phyloP scores from a whole-genome alignment of 2,888 invertebrate genomes.

The Ennomos fuscantarius region DNA sequence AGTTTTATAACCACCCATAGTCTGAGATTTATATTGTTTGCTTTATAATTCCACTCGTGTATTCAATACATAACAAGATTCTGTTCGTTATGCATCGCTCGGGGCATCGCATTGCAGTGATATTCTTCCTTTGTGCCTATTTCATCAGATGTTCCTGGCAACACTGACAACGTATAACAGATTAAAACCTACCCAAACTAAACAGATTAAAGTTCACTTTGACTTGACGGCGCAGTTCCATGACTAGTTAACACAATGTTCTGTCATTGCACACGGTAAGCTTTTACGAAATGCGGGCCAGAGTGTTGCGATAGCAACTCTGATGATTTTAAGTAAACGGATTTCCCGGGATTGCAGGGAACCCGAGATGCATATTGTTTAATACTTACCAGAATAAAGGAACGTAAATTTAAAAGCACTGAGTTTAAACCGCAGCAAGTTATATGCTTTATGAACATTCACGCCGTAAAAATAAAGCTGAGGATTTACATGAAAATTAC shows the following conservation, averaged over 20 bases:
- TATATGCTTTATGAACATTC: constrained; percentile 33
- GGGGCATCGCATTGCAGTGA: constrained; percentile 63
- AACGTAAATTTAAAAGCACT: constrained; percentile 52
- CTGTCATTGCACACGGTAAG: constrained; percentile 62
- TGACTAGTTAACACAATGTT: constrained; percentile 59
- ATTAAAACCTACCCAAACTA: constrained; percentile 52
- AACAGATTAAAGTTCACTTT: constrained; percentile 56
- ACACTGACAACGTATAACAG: constrained; percentile 51
- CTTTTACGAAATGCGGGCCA: constrained; percentile 64
- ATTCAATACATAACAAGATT: constrained; percentile 57
- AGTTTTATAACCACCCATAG: neutral
- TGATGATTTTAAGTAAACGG: constrained; percentile 69
- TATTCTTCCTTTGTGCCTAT: constrained; percentile 75
- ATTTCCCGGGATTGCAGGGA: constrained; percentile 53
- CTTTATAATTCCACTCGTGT: constrained; percentile 51
- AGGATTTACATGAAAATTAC: constrained; percentile 38
- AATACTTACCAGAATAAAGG: constrained; percentile 43
- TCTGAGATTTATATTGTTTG: constrained; percentile 33
- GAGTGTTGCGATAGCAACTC: constrained; percentile 54
- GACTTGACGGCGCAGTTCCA: constrained; percentile 38
- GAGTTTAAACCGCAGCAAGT: constrained; percentile 26
- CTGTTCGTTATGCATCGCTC: constrained; percentile 54
- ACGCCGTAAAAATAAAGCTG: constrained; percentile 37
- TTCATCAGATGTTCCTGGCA: constrained; percentile 63
- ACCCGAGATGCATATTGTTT: constrained; percentile 56